Conservation (phyloP, 2,888 invertebrate species). For the Cataglyphis livida region DNA sequence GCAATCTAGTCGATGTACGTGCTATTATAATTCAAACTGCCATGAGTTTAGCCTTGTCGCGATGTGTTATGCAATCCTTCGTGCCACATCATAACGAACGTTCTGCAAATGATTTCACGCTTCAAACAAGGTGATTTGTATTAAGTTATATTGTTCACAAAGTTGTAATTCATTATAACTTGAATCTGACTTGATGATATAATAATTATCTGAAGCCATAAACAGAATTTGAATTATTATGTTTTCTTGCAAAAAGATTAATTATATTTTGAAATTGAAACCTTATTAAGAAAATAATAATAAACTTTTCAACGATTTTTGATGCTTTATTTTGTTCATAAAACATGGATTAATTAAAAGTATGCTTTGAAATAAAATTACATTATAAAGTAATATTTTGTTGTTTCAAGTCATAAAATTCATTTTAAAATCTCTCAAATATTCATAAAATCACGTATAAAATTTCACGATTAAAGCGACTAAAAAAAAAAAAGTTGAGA, state of each 20-base stretch:
- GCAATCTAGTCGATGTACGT: slow-evolving; percentile 27
- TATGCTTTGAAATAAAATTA: not conserved
- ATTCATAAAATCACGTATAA: not conserved
- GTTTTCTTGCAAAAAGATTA: not conserved
- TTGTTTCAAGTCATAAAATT: not conserved
- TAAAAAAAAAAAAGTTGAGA: not conserved
- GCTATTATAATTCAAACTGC: slow-evolving; percentile 23
- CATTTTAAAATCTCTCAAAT: not conserved
- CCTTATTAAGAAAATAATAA: not conserved
- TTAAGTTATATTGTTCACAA: not conserved
- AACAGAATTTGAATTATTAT: not conserved
- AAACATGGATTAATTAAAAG: not conserved
- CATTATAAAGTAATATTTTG: not conserved
- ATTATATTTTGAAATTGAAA: not conserved
- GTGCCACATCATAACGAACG: not conserved
- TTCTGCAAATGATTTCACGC: not conserved
- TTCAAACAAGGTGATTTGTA: not conserved
- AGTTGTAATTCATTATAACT: slow-evolving; percentile 1
- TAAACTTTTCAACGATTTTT: not conserved
- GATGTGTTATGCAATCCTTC: slow-evolving; percentile 34
- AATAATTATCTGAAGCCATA: not conserved
- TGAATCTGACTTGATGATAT: not conserved
- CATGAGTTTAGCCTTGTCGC: slow-evolving; percentile 33
- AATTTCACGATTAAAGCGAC: not conserved
- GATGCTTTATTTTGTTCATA: not conserved